These are phyloP conservation scores for Chrysogorgia sp. DNA, from an alignment of 92 coral and sea anemone genomes.

Conservation along the genomic window DNA sequence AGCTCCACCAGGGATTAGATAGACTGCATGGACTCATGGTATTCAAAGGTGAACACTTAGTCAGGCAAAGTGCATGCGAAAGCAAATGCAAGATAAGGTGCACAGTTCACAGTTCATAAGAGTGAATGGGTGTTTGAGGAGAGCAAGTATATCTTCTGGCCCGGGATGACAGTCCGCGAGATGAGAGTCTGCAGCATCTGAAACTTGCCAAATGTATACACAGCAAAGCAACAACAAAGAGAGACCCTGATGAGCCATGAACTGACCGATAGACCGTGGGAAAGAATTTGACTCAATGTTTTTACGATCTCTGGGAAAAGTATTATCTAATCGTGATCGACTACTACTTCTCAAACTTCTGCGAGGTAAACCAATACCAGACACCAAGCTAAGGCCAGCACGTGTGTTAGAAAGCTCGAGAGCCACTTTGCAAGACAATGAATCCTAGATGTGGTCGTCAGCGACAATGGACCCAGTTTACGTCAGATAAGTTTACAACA, in stretches of 20 bases:
- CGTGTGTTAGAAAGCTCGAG: too few species aligned
- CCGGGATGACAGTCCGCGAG: slow-evolving; percentile 53
- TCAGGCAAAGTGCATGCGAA: slow-evolving; percentile 39
- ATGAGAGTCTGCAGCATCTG: slow-evolving; percentile 48
- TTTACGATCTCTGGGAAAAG: slow-evolving; percentile 42
- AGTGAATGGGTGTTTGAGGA: slow-evolving; percentile 54
- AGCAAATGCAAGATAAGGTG: slow-evolving; percentile 22
- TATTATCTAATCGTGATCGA: slow-evolving; percentile 49
- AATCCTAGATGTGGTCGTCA: too few species aligned
- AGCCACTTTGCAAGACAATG: too few species aligned
- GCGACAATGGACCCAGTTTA: too few species aligned
- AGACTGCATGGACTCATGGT: slow-evolving; percentile 52
- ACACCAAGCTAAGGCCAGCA: too few species aligned
- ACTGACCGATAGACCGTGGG: slow-evolving; percentile 58
- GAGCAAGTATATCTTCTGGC: slow-evolving; percentile 67
- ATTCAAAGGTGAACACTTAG: slow-evolving; percentile 49
- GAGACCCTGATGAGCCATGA: slow-evolving; percentile 55
- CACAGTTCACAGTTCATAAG: slow-evolving; percentile 61
- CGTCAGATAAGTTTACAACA: too few species aligned
- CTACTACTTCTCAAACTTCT: too few species aligned
- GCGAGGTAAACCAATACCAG: too few species aligned
- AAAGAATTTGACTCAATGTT: slow-evolving; percentile 49
- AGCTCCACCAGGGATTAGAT: slow-evolving; percentile 63
- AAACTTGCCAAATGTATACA: slow-evolving; percentile 31
- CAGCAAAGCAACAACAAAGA: slow-evolving; percentile 36